Percentiles rank a stretch among this genome's conserved stretches.
phyloP scores from a whole-genome alignment of 2,113 vertebrate species.

The Mormoops blainvillei region DNA sequence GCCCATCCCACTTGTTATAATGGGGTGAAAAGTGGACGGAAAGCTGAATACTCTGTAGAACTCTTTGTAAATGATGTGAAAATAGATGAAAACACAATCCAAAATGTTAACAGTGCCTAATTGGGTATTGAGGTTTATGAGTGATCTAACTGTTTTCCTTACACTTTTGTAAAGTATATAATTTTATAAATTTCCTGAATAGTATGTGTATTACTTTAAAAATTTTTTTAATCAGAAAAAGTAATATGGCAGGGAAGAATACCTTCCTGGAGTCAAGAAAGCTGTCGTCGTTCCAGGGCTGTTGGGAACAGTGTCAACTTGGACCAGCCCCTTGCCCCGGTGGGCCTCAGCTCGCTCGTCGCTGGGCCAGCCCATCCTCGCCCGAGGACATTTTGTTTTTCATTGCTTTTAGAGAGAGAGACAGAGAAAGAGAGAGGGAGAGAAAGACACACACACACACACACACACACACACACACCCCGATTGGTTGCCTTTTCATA shows the following conservation, averaged over 20 bases:
- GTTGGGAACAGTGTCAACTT: accelerated
- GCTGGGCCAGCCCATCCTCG: no score
- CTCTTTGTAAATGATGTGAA: neutral
- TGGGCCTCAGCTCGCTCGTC: no score
- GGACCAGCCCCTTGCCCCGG: neutral
- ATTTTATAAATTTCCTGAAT: neutral
- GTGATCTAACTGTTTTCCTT: neutral
- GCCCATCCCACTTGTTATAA: neutral
- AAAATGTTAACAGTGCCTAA: neutral
- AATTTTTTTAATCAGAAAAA: neutral
- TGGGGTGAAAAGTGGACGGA: neutral
- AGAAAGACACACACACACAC: neutral
- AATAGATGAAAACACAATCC: neutral
- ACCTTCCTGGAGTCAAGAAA: neutral
- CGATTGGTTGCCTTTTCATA: no score
- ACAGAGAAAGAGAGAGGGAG: no score
- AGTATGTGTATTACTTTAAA: neutral
- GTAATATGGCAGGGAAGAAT: neutral
- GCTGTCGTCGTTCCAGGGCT: neutral
- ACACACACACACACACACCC: no score
- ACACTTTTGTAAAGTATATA: neutral
- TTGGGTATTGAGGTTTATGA: neutral
- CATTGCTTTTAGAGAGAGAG: neutral
- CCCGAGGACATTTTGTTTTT: no score
- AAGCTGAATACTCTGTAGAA: neutral